These are phyloP conservation scores for Penaeus vannamei DNA, from an alignment of 1,140 invertebrate species.

Conservation along the genomic window DNA sequence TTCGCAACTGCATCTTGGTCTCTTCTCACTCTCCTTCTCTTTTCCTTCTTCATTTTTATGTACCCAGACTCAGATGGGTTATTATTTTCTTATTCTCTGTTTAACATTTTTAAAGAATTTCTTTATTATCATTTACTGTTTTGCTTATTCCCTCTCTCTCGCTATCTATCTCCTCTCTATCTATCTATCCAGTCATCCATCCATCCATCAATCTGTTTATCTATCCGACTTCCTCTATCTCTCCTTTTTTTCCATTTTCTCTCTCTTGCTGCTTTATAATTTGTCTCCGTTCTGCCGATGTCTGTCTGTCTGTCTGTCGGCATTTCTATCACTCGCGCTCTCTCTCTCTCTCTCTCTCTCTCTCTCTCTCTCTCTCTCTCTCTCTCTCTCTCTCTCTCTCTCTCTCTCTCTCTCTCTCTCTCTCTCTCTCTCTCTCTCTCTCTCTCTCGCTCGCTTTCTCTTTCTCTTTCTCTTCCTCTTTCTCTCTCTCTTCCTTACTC, in stretches of 20 bases:
- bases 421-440: neutral
- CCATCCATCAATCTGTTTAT: neutral
- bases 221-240: neutral
- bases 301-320: slow-evolving; percentile 3
- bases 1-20: too few relatives aligned
- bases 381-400: neutral
- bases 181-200: neutral
- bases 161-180: neutral
- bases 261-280: neutral
- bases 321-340: slow-evolving; percentile 6
- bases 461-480: neutral
- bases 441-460: neutral
- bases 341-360: neutral
- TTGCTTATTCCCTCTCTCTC: neutral
- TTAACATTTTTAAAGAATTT: too few relatives aligned
- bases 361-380: neutral
- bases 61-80: too few relatives aligned
- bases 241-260: neutral
- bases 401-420: neutral
- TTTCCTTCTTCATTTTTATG: too few relatives aligned
- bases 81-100: neutral
- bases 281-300: neutral
- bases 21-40: too few relatives aligned
- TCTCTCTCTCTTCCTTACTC: neutral
- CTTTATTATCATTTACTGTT: neutral